phyloP scores from a whole-genome alignment of 2,797 vertebrate species.

The Brachyalestes nurse region DNA sequence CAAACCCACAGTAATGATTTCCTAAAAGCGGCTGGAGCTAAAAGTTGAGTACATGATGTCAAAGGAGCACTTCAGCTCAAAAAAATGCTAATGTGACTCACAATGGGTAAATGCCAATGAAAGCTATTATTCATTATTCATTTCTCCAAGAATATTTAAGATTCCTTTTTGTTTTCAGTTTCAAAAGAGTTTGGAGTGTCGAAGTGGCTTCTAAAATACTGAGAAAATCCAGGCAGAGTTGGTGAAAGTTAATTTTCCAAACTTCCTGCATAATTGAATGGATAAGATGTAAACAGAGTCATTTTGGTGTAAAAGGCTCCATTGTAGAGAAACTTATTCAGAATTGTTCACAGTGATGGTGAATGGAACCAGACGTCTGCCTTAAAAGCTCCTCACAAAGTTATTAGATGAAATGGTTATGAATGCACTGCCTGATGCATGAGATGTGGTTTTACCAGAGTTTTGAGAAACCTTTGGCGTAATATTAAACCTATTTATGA shows the following conservation, averaged over 20 bases:
- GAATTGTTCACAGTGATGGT: no score
- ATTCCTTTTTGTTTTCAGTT: neutral
- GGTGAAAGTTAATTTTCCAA: neutral
- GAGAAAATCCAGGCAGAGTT: neutral
- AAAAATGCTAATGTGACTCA: neutral
- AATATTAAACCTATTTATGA: no score
- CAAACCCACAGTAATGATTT: neutral
- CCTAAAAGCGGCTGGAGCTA: neutral
- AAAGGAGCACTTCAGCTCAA: neutral
- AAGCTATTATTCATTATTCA: neutral
- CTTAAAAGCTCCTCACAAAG: no score
- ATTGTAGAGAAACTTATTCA: no score
- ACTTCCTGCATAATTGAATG: no score
- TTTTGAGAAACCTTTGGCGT: no score
- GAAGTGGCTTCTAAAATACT: neutral
- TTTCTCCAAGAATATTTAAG: neutral
- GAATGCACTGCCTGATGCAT: no score
- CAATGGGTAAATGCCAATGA: neutral
- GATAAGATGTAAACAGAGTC: no score
- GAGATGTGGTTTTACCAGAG: no score
- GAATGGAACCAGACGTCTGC: no score
- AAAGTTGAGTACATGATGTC: neutral
- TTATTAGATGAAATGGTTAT: no score
- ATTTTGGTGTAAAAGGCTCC: no score
- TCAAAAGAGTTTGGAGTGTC: neutral